Conservation (phyloP, 2,888 invertebrate species). For the Athalia cordata region DNA sequence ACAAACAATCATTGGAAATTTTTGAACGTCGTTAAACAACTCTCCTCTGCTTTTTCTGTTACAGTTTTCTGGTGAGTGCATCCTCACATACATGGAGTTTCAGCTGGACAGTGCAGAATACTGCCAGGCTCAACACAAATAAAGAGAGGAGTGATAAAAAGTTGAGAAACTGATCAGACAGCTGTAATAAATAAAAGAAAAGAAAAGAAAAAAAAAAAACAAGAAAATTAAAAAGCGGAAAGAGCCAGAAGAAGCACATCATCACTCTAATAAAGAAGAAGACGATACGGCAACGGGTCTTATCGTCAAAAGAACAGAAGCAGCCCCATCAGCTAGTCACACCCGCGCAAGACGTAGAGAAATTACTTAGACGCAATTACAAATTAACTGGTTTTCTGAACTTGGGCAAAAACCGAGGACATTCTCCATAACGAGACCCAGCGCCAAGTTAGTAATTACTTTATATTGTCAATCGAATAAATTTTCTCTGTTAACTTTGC, state of each 20-base stretch:
- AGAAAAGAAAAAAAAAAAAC: background rate
- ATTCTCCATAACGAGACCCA: slow-evolving; percentile 60
- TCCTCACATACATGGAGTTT: slow-evolving; percentile 98
- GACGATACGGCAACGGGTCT: background rate
- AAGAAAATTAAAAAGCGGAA: slow-evolving; percentile 2
- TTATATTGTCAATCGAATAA: background rate
- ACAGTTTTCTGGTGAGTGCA: slow-evolving; percentile 90
- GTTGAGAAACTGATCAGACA: slow-evolving; percentile 33
- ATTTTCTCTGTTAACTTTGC: background rate
- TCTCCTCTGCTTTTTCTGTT: slow-evolving; percentile 71
- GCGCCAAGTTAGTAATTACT: slow-evolving; percentile 68
- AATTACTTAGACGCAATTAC: slow-evolving; percentile 65
- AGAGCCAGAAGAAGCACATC: background rate
- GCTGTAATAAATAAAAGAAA: slow-evolving; percentile 15
- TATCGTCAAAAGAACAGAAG: background rate
- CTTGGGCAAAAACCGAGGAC: background rate
- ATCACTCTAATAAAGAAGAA: background rate
- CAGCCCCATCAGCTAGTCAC: slow-evolving; percentile 68
- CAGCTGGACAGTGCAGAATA: slow-evolving; percentile 98
- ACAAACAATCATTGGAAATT: background rate
- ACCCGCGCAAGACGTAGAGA: slow-evolving; percentile 63
- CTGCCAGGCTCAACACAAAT: slow-evolving; percentile 99
- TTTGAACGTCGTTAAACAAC: background rate
- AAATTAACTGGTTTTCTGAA: slow-evolving; percentile 56
- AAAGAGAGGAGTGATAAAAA: slow-evolving; percentile 73